A percentile compares a stretch with the other conserved stretches of the same genome.
phyloP scores from a whole-genome alignment of 1,140 invertebrate species.

The Archegozetes longisetosus region DNA sequence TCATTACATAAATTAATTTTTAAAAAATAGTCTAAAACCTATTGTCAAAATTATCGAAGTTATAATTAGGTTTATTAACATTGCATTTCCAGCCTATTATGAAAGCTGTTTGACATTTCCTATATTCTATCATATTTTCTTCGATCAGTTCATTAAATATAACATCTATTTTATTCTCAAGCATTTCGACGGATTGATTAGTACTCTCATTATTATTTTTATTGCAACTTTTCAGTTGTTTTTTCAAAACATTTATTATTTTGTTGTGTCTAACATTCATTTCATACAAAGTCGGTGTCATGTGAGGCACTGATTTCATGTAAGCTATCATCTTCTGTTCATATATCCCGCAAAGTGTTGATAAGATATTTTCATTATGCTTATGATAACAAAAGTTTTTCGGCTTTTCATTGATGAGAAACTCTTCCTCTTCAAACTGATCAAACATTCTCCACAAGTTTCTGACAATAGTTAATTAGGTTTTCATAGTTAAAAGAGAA shows the following conservation, averaged over 20 bases:
- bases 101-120: constrained; percentile 6
- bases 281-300: constrained; percentile 9
- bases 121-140: constrained; percentile 5
- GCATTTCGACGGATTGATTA: not conserved
- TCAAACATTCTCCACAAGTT: too few relatives aligned
- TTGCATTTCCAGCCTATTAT: constrained; percentile 11
- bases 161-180: not conserved
- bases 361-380: too few relatives aligned
- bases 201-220: not conserved
- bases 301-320: constrained; percentile 5
- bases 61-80: not conserved
- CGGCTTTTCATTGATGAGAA: too few relatives aligned
- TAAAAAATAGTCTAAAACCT: not conserved
- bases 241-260: not conserved
- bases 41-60: not conserved
- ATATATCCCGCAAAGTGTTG: not conserved
- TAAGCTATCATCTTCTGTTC: constrained; percentile 2
- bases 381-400: too few relatives aligned
- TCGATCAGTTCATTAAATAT: not conserved
- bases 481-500: too few relatives aligned
- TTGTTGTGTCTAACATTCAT: constrained; percentile 2
- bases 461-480: too few relatives aligned
- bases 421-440: too few relatives aligned
- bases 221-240: not conserved
- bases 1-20: not conserved